phyloP scores from a whole-genome alignment of 2,888 invertebrate species.

The Resseliella maxima region DNA sequence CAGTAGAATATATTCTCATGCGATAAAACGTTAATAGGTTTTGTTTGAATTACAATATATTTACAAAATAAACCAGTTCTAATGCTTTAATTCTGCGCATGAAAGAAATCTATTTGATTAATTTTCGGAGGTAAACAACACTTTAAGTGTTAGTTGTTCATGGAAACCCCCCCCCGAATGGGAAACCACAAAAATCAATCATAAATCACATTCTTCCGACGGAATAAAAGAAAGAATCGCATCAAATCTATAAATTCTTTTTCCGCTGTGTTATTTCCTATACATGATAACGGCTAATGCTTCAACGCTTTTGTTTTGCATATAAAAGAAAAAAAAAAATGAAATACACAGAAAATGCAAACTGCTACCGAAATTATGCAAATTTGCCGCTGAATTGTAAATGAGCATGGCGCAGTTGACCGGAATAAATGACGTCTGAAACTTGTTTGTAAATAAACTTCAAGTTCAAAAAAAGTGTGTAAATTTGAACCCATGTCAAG shows the following conservation, averaged over 20 bases:
- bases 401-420: neutral
- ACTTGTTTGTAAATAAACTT: neutral
- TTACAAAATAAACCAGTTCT: neutral
- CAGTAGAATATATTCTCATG: neutral
- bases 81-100: neutral
- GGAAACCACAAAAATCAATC: neutral
- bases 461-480: neutral
- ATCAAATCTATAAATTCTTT: neutral
- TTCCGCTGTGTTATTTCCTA: neutral
- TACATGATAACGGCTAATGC: neutral
- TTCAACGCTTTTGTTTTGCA: neutral
- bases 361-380: neutral
- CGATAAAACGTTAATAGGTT: no score
- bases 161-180: neutral
- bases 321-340: no score
- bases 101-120: neutral
- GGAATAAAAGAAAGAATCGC: neutral
- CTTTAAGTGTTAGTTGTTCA: neutral
- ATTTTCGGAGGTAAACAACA: neutral
- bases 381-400: neutral
- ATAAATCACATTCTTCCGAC: neutral
- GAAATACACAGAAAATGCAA: neutral
- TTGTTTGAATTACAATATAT: neutral
- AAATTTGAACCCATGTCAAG: neutral
- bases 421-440: neutral